Base-by-base conservation (phyloP, 2,888 invertebrate species). In the Strigamia crassipes region DNA sequence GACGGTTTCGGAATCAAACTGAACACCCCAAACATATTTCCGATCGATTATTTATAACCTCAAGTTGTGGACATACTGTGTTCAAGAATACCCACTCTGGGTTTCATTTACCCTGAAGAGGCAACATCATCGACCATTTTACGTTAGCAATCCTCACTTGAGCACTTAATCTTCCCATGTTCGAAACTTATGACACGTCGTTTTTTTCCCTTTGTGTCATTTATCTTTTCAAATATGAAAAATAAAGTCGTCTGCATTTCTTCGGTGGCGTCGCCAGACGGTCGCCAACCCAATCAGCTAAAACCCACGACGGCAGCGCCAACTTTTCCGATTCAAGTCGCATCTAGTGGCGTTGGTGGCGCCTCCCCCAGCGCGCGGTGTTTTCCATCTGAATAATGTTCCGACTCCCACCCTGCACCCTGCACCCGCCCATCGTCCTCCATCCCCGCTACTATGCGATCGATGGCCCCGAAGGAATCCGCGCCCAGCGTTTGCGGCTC, bases 401-500 rank as follows among this genome's bases (percentile, higher is more conserved):
- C 34, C 66, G 23, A 23, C 66, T 66, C 27, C 66, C 66, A 66
- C 27, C 66, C 66, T 27, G 66, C 66, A 66, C 27, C 66, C 66
- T 27, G 66, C 66, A 66, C 66, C 27, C 15, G 21, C 66, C 66
- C 66, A 27, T 66, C 66, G 12, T 66, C 66, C 66, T 66, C 66
- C 66, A 66, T 21, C 61, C 18, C 61, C 61, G 23, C 42, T 46
- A 46, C 51, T 18, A 51, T 15, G n/a, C 66, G 66, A 66, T 66
- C 66, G 66, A 66, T 66, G 66, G 66, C 66, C 66, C 66, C 66
- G 66, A 66, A 66, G 66, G 66, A 23, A 66, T 66, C 66, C 66
- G 66, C 66, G 66, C 66, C 66, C 66, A 66, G 66, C 66, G 66
- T 66, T 66, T 66, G 66, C 66, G 66, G 66, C 66, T 66, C 66